phyloP scores from a whole-genome alignment of 2,888 invertebrate species.

The Synanthedon andrenaeformis region DNA sequence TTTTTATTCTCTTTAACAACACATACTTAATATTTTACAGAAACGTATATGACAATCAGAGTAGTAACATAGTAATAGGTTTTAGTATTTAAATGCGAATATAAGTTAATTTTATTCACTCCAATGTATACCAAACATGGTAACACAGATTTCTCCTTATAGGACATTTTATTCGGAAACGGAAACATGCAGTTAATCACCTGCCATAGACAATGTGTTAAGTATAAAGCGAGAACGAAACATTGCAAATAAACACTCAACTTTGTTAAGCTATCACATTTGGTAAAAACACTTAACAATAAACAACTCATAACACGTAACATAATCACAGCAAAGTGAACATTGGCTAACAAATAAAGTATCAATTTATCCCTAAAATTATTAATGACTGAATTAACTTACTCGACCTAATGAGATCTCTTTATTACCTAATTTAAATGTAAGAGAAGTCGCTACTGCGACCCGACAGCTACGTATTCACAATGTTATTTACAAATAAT shows the following conservation, averaged over 20 bases:
- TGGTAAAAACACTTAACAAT: conserved; percentile 51
- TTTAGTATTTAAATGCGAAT: conserved; percentile 62
- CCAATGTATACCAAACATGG: conserved; percentile 21
- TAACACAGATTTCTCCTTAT: conserved; percentile 1
- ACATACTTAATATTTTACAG: conserved; percentile 72
- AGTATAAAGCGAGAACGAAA: conserved; percentile 13
- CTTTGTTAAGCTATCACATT: conserved; percentile 59
- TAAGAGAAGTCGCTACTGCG: conserved; percentile 48
- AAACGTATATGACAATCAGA: conserved; percentile 70
- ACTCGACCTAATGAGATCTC: conserved; percentile 67
- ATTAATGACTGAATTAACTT: conserved; percentile 67
- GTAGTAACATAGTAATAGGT: conserved; percentile 64
- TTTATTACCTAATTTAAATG: conserved; percentile 58
- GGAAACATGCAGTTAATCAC: too few relatives aligned
- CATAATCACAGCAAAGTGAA: conserved; percentile 68
- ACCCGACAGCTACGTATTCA: conserved; percentile 65
- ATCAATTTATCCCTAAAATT: conserved; percentile 58
- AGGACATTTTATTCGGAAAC: too few relatives aligned
- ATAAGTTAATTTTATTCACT: conserved; percentile 31
- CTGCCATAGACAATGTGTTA: too few relatives aligned
- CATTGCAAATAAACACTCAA: conserved; percentile 52
- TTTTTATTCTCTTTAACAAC: conserved; percentile 72
- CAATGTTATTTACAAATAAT: conserved; percentile 63
- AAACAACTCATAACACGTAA: conserved; percentile 62
- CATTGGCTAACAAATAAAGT: conserved; percentile 69